A percentile compares a stretch with the other conserved stretches of the same genome.
Conservation (phyloP, 2,888 invertebrate species). For the Scelioninae gen. 2 region DNA sequence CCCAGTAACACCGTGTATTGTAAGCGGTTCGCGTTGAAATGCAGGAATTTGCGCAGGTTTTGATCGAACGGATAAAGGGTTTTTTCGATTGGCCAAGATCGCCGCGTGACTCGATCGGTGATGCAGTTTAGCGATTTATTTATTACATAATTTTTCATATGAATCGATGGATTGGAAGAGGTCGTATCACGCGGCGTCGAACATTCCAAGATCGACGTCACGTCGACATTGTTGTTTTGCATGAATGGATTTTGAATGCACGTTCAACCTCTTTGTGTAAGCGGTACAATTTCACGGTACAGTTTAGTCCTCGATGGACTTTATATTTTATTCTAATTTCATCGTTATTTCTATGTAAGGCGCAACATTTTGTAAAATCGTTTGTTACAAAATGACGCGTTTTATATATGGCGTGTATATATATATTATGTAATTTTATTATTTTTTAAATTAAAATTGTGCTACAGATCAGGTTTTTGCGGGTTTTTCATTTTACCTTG, state of each 20-base stretch:
- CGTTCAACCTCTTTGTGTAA: conserved; percentile 1
- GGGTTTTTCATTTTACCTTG: conserved; percentile 25
- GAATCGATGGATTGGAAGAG: neutral
- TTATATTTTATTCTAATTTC: conserved; percentile 4
- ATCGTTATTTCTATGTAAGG: conserved; percentile 4
- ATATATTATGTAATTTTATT: conserved; percentile 3
- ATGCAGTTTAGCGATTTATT: conserved; percentile 8
- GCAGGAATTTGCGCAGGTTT: conserved; percentile 16
- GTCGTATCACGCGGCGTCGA: conserved; percentile 8
- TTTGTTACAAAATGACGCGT: conserved; percentile 24
- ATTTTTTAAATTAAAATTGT: conserved; percentile 9
- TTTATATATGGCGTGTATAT: conserved; percentile 16
- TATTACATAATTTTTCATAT: conserved; percentile 13
- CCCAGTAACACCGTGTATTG: too few species aligned
- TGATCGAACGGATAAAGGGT: neutral
- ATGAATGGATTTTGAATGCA: conserved; percentile 16
- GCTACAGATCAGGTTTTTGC: neutral
- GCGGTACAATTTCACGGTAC: neutral
- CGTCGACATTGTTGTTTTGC: conserved; percentile 20
- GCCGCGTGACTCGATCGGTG: conserved; percentile 7
- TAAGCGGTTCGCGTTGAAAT: neutral
- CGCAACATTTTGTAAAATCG: conserved; percentile 21
- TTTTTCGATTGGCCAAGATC: conserved; percentile 2
- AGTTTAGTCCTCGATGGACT: neutral
- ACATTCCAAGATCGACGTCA: conserved; percentile 39